Base-by-base conservation (phyloP, 2,888 invertebrate genomes). In the Margaritifera margaritifera region DNA sequence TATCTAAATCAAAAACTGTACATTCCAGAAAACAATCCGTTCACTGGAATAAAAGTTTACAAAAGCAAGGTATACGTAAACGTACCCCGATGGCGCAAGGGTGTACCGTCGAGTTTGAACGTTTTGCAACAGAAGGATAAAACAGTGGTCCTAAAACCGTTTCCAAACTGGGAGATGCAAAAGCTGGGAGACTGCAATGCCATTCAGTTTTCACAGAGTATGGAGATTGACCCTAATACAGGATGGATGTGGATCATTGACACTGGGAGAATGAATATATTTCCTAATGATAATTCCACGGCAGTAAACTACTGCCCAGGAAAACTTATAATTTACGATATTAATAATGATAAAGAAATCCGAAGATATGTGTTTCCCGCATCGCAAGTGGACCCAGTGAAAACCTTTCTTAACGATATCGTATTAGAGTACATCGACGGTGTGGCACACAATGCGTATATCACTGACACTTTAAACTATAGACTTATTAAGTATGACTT, bases 231-330 rank as follows among this genome's bases (percentile, higher is more conserved):
- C 64, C 80, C 80, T 20, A 74, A 72, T 62, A 77, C 76, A 5
- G 77, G 77, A 2, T 65, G 64, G 42, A 76, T 81, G 77, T 81
- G 79, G 74, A 76, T 80, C 25, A 71, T 79, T n/a, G 81, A 81
- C 62, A 72, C 65, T 11, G 81, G 81, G 19, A 50, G 61, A 19
- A 61, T 61, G 2, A 55, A 69, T 27, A 71, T 69, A 22, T 64
- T 76, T 42, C 27, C 60, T 18, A 20, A 18, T 2, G 18, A 50
- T n/a, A 61, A 50, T 1, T 53, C 62, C 2, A 18, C 31, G 1
- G 31, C 70, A 1, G 15, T 50, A 31, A 74, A 78, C 57, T 62
- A 71, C 20, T 81, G 81, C 50, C 78, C 80, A 20, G 72, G 80
- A 20, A 81, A 80, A 65, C 68, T 81, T 25, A 68, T 76, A 24